A percentile compares a stretch with the other conserved stretches of the same genome.
Conservation (phyloP, 2,888 invertebrate species). For the Pomacea canaliculata region DNA sequence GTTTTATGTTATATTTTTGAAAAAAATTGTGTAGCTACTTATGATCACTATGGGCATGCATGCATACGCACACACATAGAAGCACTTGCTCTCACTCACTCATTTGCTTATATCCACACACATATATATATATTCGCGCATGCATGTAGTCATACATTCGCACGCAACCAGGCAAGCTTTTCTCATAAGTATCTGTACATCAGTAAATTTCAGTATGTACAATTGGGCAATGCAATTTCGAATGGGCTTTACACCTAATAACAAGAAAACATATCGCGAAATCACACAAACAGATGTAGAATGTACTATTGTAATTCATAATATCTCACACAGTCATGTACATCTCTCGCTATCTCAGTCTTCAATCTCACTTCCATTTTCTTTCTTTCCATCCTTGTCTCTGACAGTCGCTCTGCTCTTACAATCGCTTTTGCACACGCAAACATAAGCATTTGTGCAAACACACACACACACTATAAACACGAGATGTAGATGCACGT, state of each 20-base stretch:
- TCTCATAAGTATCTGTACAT: background rate
- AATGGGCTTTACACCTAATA: too few relatives aligned
- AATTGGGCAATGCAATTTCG: background rate
- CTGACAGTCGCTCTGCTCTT: background rate
- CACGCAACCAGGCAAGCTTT: background rate
- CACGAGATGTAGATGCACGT: too few relatives aligned
- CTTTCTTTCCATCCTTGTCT: background rate
- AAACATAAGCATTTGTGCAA: background rate
- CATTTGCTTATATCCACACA: background rate
- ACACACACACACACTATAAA: constrained; percentile 2
- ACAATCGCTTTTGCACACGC: constrained; percentile 1
- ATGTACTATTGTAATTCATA: background rate
- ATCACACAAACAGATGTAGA: too few relatives aligned
- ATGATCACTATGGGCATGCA: background rate
- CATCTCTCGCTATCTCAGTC: background rate
- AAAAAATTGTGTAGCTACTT: background rate
- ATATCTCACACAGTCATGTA: background rate
- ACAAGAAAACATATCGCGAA: too few relatives aligned
- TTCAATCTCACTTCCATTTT: background rate
- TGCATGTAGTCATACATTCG: background rate
- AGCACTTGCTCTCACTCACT: background rate
- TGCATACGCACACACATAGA: constrained; percentile 1
- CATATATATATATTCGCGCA: constrained; percentile 5
- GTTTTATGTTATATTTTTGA: too few relatives aligned
- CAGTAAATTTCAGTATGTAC: background rate